phyloP scores from a whole-genome alignment of 2,888 invertebrate genomes.

The Nephrotoma flavescens region DNA sequence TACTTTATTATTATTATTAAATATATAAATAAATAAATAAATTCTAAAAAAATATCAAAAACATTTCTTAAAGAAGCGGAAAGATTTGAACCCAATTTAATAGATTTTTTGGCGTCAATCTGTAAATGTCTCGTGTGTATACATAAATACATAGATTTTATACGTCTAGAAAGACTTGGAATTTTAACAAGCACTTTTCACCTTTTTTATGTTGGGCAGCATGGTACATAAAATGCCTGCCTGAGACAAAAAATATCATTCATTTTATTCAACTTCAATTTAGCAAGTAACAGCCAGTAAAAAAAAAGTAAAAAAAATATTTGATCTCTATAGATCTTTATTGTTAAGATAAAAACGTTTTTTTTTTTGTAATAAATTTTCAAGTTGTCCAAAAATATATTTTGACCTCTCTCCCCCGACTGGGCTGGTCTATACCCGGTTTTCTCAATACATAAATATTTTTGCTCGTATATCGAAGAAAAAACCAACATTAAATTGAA shows the following conservation, averaged over 20 bases:
- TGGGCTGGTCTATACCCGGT: neutral
- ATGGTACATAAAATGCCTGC: neutral
- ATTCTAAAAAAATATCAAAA: neutral
- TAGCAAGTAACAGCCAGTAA: neutral
- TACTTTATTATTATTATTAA: neutral
- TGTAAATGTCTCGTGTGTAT: neutral
- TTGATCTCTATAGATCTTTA: neutral
- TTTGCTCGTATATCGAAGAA: neutral
- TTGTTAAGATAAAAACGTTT: neutral
- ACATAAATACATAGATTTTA: neutral
- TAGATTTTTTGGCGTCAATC: neutral
- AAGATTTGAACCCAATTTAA: neutral
- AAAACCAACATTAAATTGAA: neutral
- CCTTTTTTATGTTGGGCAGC: neutral
- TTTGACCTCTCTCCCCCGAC: neutral
- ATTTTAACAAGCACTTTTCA: neutral
- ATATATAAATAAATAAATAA: neutral
- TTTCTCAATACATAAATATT: neutral
- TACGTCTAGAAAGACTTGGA: neutral
- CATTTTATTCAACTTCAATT: neutral
- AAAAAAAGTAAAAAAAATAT: neutral
- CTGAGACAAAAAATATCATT: neutral
- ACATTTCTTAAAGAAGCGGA: neutral
- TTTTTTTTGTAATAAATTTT: neutral
- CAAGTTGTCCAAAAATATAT: neutral